phyloP scores from a whole-genome alignment of 2,113 vertebrate species.

The Nyctereutes procyonoides region DNA sequence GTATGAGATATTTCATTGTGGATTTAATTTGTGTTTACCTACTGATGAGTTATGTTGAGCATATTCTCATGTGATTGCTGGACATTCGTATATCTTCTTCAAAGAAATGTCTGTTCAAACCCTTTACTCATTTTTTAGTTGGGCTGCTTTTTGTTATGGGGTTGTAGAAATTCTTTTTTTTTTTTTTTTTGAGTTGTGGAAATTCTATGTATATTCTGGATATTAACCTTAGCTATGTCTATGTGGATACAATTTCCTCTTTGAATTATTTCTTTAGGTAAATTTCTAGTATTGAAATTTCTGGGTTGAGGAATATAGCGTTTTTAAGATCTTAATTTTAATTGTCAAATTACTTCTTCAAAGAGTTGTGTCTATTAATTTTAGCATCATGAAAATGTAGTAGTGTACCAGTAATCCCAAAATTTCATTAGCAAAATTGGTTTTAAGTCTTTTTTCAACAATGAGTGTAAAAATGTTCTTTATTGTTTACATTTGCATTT shows the following conservation, averaged over 20 bases:
- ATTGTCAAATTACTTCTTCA: slow-evolving; percentile 20
- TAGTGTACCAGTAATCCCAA: neutral
- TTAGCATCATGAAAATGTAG: neutral
- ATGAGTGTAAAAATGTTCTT: neutral
- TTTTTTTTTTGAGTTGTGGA: neutral
- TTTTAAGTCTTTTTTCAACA: neutral
- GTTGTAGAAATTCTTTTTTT: neutral
- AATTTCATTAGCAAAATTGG: slow-evolving; percentile 52
- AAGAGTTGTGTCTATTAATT: slow-evolving; percentile 9
- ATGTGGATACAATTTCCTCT: neutral
- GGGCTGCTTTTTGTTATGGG: neutral
- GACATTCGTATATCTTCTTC: neutral
- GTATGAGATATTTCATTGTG: neutral
- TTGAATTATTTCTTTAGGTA: slow-evolving; percentile 19
- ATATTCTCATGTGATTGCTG: neutral
- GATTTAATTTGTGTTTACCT: neutral
- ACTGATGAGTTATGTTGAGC: neutral
- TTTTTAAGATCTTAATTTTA: slow-evolving; percentile 56
- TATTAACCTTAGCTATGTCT: neutral
- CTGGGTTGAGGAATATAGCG: neutral
- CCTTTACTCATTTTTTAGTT: neutral
- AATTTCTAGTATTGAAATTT: slow-evolving; percentile 19
- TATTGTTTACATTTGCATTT: neutral
- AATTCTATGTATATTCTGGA: neutral
- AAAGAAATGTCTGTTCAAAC: neutral